Evolutionary conservation across 2,113 vertebrate genomes (phyloP), one percentile per base, ranked within the genome.

Genomic region (Tachycineta bicolor): DNA sequence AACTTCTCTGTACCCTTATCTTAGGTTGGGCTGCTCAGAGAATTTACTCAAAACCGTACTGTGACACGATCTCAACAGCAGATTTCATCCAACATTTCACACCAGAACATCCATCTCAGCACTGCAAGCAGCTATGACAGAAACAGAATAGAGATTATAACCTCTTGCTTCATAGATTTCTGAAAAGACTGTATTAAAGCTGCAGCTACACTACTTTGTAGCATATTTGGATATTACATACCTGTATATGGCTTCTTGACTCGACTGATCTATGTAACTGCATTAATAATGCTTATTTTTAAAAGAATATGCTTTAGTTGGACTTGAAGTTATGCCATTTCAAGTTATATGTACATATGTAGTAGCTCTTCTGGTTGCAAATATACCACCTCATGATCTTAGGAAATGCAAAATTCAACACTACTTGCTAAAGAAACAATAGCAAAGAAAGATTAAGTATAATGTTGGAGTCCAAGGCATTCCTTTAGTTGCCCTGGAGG

Each of bases 41-140:
- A 34, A 3, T 6, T 70, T n/a, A 20, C 12, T 37, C 46, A 52
- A 65, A 87, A 34, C 11, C 23, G 17, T 21, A 28, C 12, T n/a
- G 21, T 75, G 26, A 24, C 37, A 62, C 55, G 16, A 56, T 24
- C 29, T 65, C 4, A 3, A 8, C 28, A 56, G 23, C 31, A 43
- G 19, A 3, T 31, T 87, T 80, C n/a, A 33, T 34, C 31, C 12
- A 52, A 25, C 24, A 8, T 62, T 41, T 25, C 21, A 43, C 14
- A 22, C 23, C 13, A 39, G 18, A 9, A 53, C 0, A 0, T 43
- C 25, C 47, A n/a, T 6, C 24, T 81, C 31, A 49, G n/a, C 28
- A 34, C 34, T 73, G 77, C 59, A 71, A 25, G 34, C 33, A 67
- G 13, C 11, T 14, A 20, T 13, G 28, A n/a, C 23, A 85, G 22